Evolutionary conservation across 2,797 vertebrate genomes (phyloP).

Genomic region (Steatocranus sp.): DNA sequence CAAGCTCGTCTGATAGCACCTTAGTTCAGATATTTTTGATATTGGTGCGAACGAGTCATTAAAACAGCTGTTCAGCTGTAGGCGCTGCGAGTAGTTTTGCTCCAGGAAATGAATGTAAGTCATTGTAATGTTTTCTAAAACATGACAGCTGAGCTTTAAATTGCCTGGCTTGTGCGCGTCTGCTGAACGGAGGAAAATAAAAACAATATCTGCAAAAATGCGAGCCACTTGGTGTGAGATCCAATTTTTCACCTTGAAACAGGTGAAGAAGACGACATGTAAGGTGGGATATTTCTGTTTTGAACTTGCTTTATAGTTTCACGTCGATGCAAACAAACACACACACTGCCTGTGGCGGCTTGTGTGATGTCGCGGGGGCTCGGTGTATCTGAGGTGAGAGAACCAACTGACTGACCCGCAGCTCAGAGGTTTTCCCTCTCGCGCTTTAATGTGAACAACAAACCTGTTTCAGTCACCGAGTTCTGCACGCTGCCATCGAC

Average conservation of each 20-base stretch:
- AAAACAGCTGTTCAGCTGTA: neutral
- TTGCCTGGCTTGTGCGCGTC: accelerated
- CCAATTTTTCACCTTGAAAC: neutral
- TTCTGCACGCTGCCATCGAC: neutral
- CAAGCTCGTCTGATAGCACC: neutral
- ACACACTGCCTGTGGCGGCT: neutral
- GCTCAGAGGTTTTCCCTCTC: neutral
- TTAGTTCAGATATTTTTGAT: neutral
- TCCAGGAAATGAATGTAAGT: neutral
- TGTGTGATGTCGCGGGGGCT: neutral
- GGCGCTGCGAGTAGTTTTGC: accelerated
- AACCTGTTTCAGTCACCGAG: neutral
- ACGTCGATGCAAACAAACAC: neutral
- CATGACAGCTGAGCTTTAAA: neutral
- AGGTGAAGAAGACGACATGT: neutral
- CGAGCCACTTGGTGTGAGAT: neutral
- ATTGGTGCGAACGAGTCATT: neutral
- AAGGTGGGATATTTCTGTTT: neutral
- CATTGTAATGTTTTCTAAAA: neutral
- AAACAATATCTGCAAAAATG: neutral
- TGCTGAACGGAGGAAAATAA: neutral
- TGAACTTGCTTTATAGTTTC: neutral
- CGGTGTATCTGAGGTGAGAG: neutral
- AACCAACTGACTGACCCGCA: neutral
- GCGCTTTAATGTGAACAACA: neutral